A percentile compares a stretch with the other conserved stretches of the same genome.
Conservation (phyloP, 2,113 vertebrate species). For the Brachypteracias leptosomus region DNA sequence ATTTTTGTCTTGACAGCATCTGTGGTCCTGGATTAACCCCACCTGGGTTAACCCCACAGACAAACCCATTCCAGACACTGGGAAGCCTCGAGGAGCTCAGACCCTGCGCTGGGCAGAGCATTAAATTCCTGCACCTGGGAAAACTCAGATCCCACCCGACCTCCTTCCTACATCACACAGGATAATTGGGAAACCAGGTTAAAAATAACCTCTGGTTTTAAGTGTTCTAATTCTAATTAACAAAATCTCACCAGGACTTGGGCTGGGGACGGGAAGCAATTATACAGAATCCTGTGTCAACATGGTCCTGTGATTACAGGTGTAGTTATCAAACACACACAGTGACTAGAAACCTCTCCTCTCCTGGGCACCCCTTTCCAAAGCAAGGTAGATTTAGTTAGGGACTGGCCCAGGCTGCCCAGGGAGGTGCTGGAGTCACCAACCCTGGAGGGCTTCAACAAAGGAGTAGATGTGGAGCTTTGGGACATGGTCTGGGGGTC, state of each 20-base stretch:
- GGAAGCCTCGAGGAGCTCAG: neutral
- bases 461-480: no score
- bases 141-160: neutral
- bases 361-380: neutral
- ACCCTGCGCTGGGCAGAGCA: neutral
- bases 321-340: neutral
- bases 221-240: neutral
- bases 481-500: no score
- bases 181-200: neutral
- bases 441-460: no score
- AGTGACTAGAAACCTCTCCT: neutral
- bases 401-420: no score
- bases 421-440: no score
- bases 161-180: neutral
- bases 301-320: neutral
- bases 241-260: neutral
- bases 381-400: no score
- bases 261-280: neutral
- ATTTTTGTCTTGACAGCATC: fast-evolving
- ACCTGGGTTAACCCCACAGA: neutral
- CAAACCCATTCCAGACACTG: neutral
- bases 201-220: neutral
- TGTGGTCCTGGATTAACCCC: neutral
- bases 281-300: neutral
- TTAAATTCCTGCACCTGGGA: fast-evolving